Percentiles rank a stretch among this genome's conserved stretches.
Evolutionary conservation across 1,140 invertebrate species (phyloP).

Genomic region (Drosophila mayri): DNA sequence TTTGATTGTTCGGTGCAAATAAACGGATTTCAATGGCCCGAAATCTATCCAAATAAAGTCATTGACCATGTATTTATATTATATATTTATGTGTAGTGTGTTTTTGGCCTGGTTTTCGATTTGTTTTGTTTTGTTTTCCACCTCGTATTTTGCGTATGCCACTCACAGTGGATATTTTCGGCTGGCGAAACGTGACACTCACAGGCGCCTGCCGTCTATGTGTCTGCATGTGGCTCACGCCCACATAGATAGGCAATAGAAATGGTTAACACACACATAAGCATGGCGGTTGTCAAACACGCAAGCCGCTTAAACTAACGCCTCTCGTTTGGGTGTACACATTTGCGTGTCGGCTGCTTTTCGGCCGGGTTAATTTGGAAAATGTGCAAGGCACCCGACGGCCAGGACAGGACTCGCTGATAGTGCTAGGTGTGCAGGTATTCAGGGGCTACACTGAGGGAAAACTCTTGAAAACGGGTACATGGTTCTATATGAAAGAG

Average conservation of each 20-base stretch:
- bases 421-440: constrained; percentile 14
- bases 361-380: constrained; percentile 68
- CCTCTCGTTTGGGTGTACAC: background rate
- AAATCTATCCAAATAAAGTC: constrained; percentile 62
- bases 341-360: constrained; percentile 6
- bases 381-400: constrained; percentile 52
- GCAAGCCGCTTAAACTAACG: constrained; percentile 72
- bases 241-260: constrained; percentile 31
- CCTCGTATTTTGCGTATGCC: constrained; percentile 58
- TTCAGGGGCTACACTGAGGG: constrained; percentile 1
- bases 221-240: constrained; percentile 3
- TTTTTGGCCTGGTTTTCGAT: constrained; percentile 33
- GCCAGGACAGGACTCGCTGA: background rate
- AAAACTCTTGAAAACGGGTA: background rate
- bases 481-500: background rate
- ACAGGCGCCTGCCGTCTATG: constrained; percentile 19
- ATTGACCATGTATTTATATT: constrained; percentile 41
- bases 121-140: constrained; percentile 28
- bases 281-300: constrained; percentile 62
- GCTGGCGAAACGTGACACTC: constrained; percentile 66
- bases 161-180: constrained; percentile 67
- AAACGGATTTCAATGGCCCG: constrained; percentile 55
- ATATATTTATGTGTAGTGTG: constrained; percentile 23
- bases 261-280: constrained; percentile 36
- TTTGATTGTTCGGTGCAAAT: constrained; percentile 47